These are phyloP conservation scores for Chloroceryle amazona DNA, from an alignment of 2,797 vertebrate species.

Conservation along the genomic window DNA sequence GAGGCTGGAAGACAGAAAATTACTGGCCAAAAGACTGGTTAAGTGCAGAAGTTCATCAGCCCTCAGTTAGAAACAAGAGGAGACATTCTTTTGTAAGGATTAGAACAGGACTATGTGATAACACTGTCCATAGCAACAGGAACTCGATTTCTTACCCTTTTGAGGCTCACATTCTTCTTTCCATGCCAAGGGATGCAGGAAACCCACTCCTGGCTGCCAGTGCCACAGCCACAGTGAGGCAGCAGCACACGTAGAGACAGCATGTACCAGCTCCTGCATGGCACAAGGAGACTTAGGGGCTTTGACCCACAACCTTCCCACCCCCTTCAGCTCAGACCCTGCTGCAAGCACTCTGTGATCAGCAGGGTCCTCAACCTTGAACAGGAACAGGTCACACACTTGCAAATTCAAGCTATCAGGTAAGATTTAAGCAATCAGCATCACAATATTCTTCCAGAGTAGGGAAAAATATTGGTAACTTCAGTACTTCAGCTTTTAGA, in stretches of 20 bases:
- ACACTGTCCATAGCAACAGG: neutral
- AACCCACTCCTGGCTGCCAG: neutral
- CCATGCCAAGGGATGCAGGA: neutral
- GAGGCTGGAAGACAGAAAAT: neutral
- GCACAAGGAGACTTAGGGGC: neutral
- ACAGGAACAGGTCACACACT: accelerated
- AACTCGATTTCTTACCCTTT: neutral
- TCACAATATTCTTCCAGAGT: neutral
- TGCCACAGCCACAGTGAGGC: neutral
- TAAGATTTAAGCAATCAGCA: neutral
- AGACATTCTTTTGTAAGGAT: neutral
- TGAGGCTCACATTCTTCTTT: neutral
- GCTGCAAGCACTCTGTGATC: neutral
- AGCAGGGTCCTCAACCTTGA: neutral
- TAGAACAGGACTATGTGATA: neutral
- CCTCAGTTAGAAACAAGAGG: neutral
- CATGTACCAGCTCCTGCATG: neutral
- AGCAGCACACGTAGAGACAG: accelerated
- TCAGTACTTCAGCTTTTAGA: neutral
- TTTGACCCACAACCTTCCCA: neutral
- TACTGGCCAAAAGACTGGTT: neutral
- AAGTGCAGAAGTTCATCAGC: neutral
- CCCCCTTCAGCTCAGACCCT: neutral
- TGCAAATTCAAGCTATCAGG: neutral
- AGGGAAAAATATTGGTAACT: neutral